Evolutionary conservation across 2,113 vertebrate species (phyloP).

Genomic region (Anhinga rufa): DNA sequence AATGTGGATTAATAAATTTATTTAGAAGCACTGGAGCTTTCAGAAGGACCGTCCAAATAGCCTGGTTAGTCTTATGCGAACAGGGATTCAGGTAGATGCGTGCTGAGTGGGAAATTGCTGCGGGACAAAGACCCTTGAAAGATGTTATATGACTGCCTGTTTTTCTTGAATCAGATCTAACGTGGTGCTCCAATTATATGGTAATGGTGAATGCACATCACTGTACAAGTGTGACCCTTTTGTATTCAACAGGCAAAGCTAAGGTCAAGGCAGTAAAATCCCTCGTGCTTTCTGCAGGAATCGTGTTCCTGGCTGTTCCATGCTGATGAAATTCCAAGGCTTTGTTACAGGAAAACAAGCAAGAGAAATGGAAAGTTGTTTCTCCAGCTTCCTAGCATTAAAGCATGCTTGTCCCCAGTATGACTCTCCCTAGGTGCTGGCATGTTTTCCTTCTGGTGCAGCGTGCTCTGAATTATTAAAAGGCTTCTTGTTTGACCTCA

Average conservation of each 20-base stretch:
- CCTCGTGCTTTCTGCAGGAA: background rate
- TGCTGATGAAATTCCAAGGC: background rate
- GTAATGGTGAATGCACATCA: background rate
- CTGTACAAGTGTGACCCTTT: background rate
- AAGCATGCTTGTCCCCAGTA: background rate
- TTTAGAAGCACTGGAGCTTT: background rate
- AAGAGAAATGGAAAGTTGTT: background rate
- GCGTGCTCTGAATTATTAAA: constrained; percentile 27
- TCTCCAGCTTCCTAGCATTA: background rate
- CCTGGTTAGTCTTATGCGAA: background rate
- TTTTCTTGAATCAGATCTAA: background rate
- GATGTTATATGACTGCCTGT: background rate
- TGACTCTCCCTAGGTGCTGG: constrained; percentile 9
- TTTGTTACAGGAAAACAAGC: background rate
- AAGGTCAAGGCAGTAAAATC: background rate
- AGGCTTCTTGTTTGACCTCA: constrained; percentile 49
- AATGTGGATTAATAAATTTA: background rate
- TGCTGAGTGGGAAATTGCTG: background rate
- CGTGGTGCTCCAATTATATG: background rate
- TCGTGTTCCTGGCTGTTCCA: background rate
- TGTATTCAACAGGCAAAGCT: background rate
- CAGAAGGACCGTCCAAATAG: background rate
- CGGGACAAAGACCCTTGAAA: background rate
- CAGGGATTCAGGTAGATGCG: background rate
- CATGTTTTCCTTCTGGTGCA: constrained; percentile 2